Conservation (phyloP, 2,888 invertebrate species). For the Pandemis heparana region DNA sequence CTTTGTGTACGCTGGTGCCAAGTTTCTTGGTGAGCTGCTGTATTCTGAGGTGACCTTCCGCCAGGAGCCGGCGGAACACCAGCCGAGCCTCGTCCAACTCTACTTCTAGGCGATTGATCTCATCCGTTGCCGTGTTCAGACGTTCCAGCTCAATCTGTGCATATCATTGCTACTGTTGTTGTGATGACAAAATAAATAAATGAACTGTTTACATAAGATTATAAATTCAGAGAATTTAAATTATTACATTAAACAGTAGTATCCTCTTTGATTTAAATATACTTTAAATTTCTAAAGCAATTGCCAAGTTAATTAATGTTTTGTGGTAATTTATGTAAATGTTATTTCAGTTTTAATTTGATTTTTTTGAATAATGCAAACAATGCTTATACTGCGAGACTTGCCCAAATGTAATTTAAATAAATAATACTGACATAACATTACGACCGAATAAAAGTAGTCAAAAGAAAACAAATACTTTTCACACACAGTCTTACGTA, state of each 20-base stretch:
- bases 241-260: background rate
- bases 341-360: background rate
- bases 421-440: background rate
- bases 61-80: slow-evolving; percentile 92
- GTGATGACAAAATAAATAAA: background rate
- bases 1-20: slow-evolving; percentile 94
- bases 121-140: slow-evolving; percentile 95
- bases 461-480: slow-evolving; percentile 1
- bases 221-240: background rate
- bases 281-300: background rate
- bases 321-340: slow-evolving; percentile 5
- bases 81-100: slow-evolving; percentile 95
- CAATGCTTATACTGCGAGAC: background rate
- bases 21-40: slow-evolving; percentile 93
- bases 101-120: slow-evolving; percentile 95
- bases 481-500: background rate
- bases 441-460: slow-evolving; percentile 1
- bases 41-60: slow-evolving; percentile 93
- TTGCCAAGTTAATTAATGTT: background rate
- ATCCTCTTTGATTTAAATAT: background rate
- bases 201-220: background rate
- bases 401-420: background rate
- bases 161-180: background rate
- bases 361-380: background rate
- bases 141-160: slow-evolving; percentile 93